Evolutionary conservation across 2,113 vertebrate genomes (phyloP).

Genomic region (Podarcis raffonei): DNA sequence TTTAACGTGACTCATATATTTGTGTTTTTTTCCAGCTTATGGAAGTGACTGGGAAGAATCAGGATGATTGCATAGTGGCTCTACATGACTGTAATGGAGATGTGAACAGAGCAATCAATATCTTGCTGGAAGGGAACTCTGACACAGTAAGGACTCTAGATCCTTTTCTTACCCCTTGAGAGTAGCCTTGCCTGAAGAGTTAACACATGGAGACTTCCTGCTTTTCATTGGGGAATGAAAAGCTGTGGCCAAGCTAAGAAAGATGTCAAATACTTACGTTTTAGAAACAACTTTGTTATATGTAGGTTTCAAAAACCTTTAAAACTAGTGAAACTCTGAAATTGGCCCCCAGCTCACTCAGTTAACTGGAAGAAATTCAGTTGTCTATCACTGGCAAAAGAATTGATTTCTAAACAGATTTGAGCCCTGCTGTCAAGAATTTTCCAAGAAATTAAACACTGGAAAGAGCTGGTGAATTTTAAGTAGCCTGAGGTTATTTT

Average conservation of each 20-base stretch:
- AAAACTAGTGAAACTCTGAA: background rate
- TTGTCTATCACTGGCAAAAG: background rate
- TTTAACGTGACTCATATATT: constrained; percentile 35
- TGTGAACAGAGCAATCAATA: constrained; percentile 95
- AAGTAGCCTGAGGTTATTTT: too few species aligned
- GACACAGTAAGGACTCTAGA: constrained; percentile 79
- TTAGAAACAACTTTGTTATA: background rate
- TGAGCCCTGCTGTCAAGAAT: too few species aligned
- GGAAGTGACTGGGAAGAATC: constrained; percentile 94
- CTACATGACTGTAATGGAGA: constrained; percentile 95
- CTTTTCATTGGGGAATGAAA: background rate
- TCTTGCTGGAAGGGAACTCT: constrained; percentile 90
- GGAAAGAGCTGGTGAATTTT: too few species aligned
- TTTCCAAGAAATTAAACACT: too few species aligned
- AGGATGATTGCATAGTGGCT: constrained; percentile 94
- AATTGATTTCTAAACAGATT: background rate
- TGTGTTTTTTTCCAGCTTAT: constrained; percentile 82
- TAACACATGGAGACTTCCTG: fast-evolving
- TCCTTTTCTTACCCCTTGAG: background rate
- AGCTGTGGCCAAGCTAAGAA: background rate
- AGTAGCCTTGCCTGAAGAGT: background rate
- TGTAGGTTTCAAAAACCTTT: background rate
- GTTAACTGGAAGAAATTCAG: background rate
- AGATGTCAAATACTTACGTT: background rate
- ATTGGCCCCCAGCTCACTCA: too few species aligned